Base-by-base conservation (phyloP, 2,888 invertebrate species). In the Amphipyra tragopoginis region DNA sequence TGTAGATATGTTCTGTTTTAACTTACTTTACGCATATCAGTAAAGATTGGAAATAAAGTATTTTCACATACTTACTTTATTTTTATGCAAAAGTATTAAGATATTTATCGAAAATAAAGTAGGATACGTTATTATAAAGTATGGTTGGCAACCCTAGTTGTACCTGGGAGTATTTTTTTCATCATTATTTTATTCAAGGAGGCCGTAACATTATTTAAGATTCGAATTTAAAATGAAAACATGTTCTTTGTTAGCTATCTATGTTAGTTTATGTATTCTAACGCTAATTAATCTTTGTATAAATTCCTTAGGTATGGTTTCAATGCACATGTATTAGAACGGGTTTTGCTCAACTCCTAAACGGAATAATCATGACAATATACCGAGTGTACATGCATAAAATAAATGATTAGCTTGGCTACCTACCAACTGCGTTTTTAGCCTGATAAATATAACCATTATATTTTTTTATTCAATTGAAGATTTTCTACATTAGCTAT, bases 241-340 rank as follows among this genome's bases (percentile, higher is more conserved):
- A n/a, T 0, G 5, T 36, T 43, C 1, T 39, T 40, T 49, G n/a
- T 36, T 15, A 29, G 14, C n/a, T 13, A 33, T 36, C 3, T 5
- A 21, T n/a, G 9, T 51, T 29, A 40, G 36, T 21, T 38, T 13
- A 51, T 7, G 10, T 13, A 39, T 13, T 10, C 7, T 39, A 36
- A 34, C 38, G 10, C 39, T 49, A 40, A 67, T 49, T 49, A 45
- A 38, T 61, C 48, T 67, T 53, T 67, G 44, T 69, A 44, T 48
- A 52, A 33, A 69, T 55, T 68, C 56, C 49, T 68, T 55, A 63
- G 66, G 66, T 51, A 63, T 68, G 50, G 55, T 69, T 62, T 51
- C 34, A 51, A 62, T 51, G 34, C 47, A 63, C 51, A 56, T 69
- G 55, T 43, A 68, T 55, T 34, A 21, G 34, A 68, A 55, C 47